phyloP scores from a whole-genome alignment of 2,888 invertebrate genomes.

The Blera fallax region DNA sequence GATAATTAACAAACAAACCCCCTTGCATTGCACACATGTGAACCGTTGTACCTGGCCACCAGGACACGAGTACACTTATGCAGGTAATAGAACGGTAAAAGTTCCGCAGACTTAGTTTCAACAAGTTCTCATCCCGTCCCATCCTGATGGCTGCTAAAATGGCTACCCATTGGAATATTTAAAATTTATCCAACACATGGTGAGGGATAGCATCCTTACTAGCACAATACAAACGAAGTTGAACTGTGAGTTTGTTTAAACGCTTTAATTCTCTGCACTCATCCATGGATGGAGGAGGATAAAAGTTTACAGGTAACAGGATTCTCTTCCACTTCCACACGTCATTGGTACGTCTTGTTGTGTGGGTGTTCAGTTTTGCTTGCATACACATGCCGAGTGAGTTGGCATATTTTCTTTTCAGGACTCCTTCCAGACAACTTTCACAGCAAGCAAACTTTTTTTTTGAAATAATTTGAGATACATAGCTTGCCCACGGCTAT shows the following conservation, averaged over 20 bases:
- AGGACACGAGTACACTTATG: neutral
- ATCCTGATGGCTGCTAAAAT: neutral
- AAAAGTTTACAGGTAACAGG: too few species aligned
- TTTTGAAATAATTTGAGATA: neutral
- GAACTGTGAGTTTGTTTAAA: constrained; percentile 28
- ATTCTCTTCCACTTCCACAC: too few species aligned
- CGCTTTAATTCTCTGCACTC: constrained; percentile 26
- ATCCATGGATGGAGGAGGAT: too few species aligned
- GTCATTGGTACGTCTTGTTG: neutral
- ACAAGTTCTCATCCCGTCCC: constrained; percentile 25
- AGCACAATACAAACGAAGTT: constrained; percentile 1
- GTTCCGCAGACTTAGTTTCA: constrained; percentile 52
- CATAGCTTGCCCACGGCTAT: neutral
- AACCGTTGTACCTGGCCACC: neutral
- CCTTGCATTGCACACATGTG: constrained; percentile 9
- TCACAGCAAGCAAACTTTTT: neutral
- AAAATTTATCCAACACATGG: constrained; percentile 22
- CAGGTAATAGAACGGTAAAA: constrained; percentile 40
- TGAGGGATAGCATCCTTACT: neutral
- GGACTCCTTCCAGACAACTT: neutral
- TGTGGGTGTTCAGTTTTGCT: neutral
- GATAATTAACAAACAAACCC: constrained; percentile 54
- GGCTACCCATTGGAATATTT: constrained; percentile 16
- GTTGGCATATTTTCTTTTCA: constrained; percentile 2
- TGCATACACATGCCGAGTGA: neutral